phyloP scores from a whole-genome alignment of 2,888 invertebrate genomes.

The Linnaemya vulpina region DNA sequence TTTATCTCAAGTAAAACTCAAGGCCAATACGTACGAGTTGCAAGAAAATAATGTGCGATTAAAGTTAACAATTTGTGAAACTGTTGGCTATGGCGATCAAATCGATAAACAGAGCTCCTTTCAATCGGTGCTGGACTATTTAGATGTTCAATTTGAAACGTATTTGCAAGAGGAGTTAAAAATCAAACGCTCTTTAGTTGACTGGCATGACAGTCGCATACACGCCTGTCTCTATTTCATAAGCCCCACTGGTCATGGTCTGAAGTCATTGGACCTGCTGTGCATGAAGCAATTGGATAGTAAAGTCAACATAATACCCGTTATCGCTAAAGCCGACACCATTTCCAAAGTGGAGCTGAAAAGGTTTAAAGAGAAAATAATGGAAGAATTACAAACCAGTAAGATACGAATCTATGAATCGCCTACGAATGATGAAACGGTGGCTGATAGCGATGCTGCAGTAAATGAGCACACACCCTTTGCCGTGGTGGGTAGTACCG shows the following conservation, averaged over 20 bases:
- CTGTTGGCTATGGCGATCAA: slow-evolving; percentile 99
- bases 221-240: slow-evolving; percentile 99
- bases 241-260: slow-evolving; percentile 95
- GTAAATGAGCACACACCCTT: slow-evolving; percentile 99
- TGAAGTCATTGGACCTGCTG: slow-evolving; percentile 98
- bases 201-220: slow-evolving; percentile 96
- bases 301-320: slow-evolving; percentile 99
- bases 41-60: slow-evolving; percentile 95
- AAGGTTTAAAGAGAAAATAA: slow-evolving; percentile 97
- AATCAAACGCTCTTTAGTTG: slow-evolving; percentile 94
- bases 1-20: slow-evolving; percentile 96
- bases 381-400: slow-evolving; percentile 94
- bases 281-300: slow-evolving; percentile 99
- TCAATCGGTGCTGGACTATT: slow-evolving; percentile 98
- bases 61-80: slow-evolving; percentile 98
- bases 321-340: slow-evolving; percentile 99
- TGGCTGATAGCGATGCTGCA: slow-evolving; percentile 93
- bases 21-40: slow-evolving; percentile 97
- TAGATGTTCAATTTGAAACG: slow-evolving; percentile 98
- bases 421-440: slow-evolving; percentile 98
- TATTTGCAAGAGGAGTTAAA: slow-evolving; percentile 98
- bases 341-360: slow-evolving; percentile 98
- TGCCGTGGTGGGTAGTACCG: slow-evolving; percentile 99
- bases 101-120: slow-evolving; percentile 99
- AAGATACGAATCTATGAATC: slow-evolving; percentile 99